Evolutionary conservation across 2,888 invertebrate species (phyloP), one percentile per base, ranked within the genome.

Genomic region (Eurytoma adleriae): DNA sequence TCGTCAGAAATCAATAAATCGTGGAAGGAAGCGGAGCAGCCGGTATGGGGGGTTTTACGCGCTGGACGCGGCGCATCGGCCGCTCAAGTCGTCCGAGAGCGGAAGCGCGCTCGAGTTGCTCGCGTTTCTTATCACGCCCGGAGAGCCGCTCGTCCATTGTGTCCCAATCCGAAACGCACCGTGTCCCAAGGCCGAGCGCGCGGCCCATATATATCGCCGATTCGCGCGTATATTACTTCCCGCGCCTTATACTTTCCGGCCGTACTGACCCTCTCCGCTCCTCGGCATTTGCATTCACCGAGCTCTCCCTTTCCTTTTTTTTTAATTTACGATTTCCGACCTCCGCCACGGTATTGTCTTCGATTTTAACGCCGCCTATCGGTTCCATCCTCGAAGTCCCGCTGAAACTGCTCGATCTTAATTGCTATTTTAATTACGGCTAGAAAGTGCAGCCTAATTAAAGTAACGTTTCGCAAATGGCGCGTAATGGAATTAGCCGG

Each of bases 371-470:
- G 40, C 40, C 10, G 40, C 1, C 40, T 40, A 40, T 40, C 40
- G 40, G 10, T 10, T 40, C 40, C 10, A 7, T 40, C 10, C 40
- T 40, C 40, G 40, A 40, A 10, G 10, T 10, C 30, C 3, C 2
- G 30, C 30, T 30, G 30, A 30, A 3, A 3, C 40, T 7, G 7
- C 40, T 87, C 86, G 86, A 87, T 88, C 86, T 85, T 87, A 88
- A 89, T 89, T 67, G 24, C 87, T 81, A 86, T 40, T 40, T 40
- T 40, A 40, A 40, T 40, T 40, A 40, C 40, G 40, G 40, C 10
- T 40, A 89, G 88, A 89, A 89, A 89, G 88, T 85, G 88, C 85
- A 7, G 61, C 84, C 87, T 87, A 89, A 89, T 89, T 88, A 87
- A 88, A 86, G 86, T 40, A 85, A 50, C 10, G 84, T 89, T 89